Conservation (phyloP, 2,797 vertebrate genomes). For the Lepus townsendii region DNA sequence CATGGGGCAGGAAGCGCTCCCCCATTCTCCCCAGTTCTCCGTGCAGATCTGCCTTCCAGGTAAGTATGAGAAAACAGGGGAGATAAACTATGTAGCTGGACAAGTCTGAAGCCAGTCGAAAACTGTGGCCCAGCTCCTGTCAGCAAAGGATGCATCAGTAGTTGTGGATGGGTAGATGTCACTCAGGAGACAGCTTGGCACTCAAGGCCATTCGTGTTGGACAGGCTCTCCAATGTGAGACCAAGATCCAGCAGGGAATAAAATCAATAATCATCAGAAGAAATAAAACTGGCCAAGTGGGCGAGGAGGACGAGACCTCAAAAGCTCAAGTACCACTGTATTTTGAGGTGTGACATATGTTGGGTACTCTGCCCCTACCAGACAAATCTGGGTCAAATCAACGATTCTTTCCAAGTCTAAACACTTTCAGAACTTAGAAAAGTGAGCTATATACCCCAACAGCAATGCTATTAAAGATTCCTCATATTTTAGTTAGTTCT, state of each 20-base stretch:
- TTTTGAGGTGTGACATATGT: not conserved
- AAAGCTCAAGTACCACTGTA: not conserved
- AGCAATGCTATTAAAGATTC: not conserved
- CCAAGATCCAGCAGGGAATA: not conserved
- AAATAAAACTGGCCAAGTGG: not conserved
- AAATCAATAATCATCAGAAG: not conserved
- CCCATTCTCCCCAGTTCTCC: not conserved
- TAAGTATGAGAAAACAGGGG: not conserved
- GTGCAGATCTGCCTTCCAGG: not conserved
- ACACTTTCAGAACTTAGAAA: not conserved
- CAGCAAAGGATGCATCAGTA: not conserved
- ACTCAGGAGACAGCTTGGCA: not conserved
- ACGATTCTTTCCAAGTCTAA: not conserved
- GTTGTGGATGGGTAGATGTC: not conserved
- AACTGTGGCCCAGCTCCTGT: not conserved
- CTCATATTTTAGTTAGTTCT: slow-evolving; percentile 36
- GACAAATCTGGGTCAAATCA: not conserved
- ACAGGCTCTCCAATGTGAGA: not conserved
- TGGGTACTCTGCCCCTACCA: not conserved
- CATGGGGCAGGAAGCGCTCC: not conserved
- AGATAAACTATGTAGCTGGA: not conserved
- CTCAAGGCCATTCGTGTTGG: not conserved
- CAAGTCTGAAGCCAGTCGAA: not conserved
- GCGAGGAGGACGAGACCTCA: not conserved
- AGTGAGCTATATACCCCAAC: not conserved